Evolutionary conservation across 2,113 vertebrate genomes (phyloP).

Genomic region (Syrrhaptes paradoxus): DNA sequence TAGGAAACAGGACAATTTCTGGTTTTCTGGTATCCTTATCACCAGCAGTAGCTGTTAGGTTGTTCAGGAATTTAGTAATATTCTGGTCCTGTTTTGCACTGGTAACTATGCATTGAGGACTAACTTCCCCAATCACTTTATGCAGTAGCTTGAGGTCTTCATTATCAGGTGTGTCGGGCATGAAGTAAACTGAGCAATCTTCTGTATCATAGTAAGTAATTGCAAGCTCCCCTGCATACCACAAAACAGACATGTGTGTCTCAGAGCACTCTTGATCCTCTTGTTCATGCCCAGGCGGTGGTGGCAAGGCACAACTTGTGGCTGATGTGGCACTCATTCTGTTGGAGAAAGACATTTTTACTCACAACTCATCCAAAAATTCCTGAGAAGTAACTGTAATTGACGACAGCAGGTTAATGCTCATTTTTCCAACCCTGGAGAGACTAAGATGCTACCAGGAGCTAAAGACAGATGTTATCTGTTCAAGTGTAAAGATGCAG

Average conservation of each 20-base stretch:
- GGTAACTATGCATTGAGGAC: constrained; percentile 85
- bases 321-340: constrained; percentile 42
- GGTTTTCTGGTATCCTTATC: constrained; percentile 70
- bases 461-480: background rate
- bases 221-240: constrained; percentile 82
- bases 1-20: constrained; percentile 88
- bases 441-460: background rate
- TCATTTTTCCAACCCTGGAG: background rate
- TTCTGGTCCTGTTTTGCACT: constrained; percentile 91
- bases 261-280: constrained; percentile 54
- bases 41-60: constrained; percentile 62
- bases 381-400: background rate
- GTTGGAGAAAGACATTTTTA: background rate
- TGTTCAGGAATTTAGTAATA: constrained; percentile 82
- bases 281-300: background rate
- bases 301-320: background rate
- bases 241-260: constrained; percentile 86
- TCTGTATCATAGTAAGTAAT: constrained; percentile 89
- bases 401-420: background rate
- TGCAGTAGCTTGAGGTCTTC: constrained; percentile 83
- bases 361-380: background rate
- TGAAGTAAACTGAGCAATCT: constrained; percentile 85
- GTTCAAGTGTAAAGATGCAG: background rate
- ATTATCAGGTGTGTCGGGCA: constrained; percentile 86
- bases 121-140: constrained; percentile 86